Base-by-base conservation (phyloP, 1,140 invertebrate species). In the Hyles euphorbiae region DNA sequence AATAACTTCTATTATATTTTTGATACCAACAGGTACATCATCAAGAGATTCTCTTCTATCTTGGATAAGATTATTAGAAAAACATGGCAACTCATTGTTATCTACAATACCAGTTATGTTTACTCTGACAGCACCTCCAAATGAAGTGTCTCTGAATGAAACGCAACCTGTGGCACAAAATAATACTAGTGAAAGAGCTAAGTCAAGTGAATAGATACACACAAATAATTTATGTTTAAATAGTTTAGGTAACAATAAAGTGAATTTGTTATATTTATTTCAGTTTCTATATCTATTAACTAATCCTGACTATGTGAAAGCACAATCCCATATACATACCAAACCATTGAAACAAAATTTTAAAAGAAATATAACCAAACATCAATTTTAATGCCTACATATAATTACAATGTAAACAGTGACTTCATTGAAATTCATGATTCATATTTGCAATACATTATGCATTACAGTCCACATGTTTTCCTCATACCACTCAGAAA, bases 61-160 rank as follows among this genome's bases (percentile, higher is more conserved):
- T 0, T 99, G 98, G 98, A 94, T 99, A 72, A 91, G 96, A 59
- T 92, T 95, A 75, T 83, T 99, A 49, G 94, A 98, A 84, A 91
- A 91, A 60, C 82, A 93, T 72, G 91, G 90, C 1, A 97, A 98
- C 90, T 94, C 96, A 0, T 78, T 88, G 22, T 81, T 99, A 53
- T 89, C 90, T 58, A 84, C 92, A 63, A 91, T 96, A 68, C 94
- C 96, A n/a, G 91, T 98, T 44, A 88, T 98, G 12, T 98, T 98
- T 74, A 95, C 90, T 56, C 83, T 92, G 34, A 76, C 78, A 51
- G 89, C 91, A 5, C 87, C 87, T 9, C 59, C 80, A 11, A 65
- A 66, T 34, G 83, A 87, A 55, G 60, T 88, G 3, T 58, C 81
- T 3, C 45, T 83, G 56, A 76, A 65, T 65, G 86, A 88, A 67